A percentile compares a stretch with the other conserved stretches of the same genome.
phyloP scores from a whole-genome alignment of 2,797 vertebrate species.

The Anguilla marmorata region DNA sequence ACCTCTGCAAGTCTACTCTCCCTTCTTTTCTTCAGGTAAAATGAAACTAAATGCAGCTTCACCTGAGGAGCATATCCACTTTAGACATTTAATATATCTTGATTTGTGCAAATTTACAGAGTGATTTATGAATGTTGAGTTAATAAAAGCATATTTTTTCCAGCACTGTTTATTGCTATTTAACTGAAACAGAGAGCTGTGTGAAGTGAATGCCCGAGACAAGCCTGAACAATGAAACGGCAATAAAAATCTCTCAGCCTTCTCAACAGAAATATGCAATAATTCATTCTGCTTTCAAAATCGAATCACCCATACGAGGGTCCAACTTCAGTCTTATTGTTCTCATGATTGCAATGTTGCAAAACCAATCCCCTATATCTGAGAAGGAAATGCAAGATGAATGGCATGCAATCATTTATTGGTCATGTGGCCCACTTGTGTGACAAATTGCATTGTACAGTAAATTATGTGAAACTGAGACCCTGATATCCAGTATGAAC shows the following conservation, averaged over 20 bases:
- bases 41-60: too few species aligned
- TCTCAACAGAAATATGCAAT: conserved; percentile 11
- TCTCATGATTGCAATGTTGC: background rate
- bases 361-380: background rate
- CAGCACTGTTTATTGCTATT: background rate
- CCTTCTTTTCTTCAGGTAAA: too few species aligned
- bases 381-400: background rate
- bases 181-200: background rate
- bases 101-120: too few species aligned
- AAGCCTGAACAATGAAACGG: background rate
- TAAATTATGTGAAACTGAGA: background rate
- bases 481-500: background rate
- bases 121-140: background rate
- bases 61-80: too few species aligned
- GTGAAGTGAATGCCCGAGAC: background rate
- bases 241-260: background rate
- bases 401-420: background rate
- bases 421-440: background rate
- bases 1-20: too few species aligned
- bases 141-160: background rate
- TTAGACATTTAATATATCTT: too few species aligned
- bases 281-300: background rate
- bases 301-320: background rate
- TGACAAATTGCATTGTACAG: background rate
- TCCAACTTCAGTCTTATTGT: conserved; percentile 3